A percentile compares a stretch with the other conserved stretches of the same genome.
Evolutionary conservation across 2,888 invertebrate species (phyloP).

Genomic region (Parnassius smintheus): DNA sequence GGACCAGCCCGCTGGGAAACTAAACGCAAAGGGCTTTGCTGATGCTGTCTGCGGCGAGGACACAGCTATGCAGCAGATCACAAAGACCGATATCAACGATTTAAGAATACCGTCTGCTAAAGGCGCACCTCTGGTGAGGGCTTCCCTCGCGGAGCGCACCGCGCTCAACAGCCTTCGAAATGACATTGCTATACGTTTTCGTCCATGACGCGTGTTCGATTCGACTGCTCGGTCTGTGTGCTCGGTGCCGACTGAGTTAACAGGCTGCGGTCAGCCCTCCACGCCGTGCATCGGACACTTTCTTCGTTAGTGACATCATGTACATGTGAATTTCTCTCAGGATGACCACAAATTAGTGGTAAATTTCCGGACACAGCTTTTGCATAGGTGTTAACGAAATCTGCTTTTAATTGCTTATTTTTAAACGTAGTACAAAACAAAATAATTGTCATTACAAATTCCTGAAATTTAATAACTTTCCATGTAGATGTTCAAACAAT

Average conservation of each 20-base stretch:
- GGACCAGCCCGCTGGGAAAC: slow-evolving; percentile 74
- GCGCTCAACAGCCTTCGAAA: slow-evolving; percentile 66
- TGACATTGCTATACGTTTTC: slow-evolving; percentile 49
- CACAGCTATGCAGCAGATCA: slow-evolving; percentile 70
- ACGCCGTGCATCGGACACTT: slow-evolving; percentile 35
- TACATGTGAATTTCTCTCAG: slow-evolving; percentile 51
- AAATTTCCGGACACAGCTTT: slow-evolving; percentile 1
- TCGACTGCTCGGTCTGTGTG: slow-evolving; percentile 52
- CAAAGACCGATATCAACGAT: slow-evolving; percentile 63
- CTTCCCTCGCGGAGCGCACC: slow-evolving; percentile 66
- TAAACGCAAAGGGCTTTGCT: slow-evolving; percentile 72
- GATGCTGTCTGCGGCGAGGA: slow-evolving; percentile 70
- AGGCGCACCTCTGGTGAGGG: slow-evolving; percentile 62
- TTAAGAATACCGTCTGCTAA: slow-evolving; percentile 67
- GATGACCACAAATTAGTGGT: slow-evolving; percentile 45
- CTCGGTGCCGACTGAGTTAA: slow-evolving; percentile 11
- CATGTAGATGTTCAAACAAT: too few species aligned
- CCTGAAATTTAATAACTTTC: too few species aligned
- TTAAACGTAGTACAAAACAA: too few species aligned
- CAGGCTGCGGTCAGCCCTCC: slow-evolving; percentile 17
- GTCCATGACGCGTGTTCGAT: slow-evolving; percentile 43
- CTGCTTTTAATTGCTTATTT: too few species aligned
- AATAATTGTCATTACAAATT: too few species aligned
- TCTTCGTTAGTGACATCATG: slow-evolving; percentile 47
- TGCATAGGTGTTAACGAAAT: neutral